Base-by-base conservation (phyloP, 92 coral and sea anemone genomes). In the Porites divaricata region DNA sequence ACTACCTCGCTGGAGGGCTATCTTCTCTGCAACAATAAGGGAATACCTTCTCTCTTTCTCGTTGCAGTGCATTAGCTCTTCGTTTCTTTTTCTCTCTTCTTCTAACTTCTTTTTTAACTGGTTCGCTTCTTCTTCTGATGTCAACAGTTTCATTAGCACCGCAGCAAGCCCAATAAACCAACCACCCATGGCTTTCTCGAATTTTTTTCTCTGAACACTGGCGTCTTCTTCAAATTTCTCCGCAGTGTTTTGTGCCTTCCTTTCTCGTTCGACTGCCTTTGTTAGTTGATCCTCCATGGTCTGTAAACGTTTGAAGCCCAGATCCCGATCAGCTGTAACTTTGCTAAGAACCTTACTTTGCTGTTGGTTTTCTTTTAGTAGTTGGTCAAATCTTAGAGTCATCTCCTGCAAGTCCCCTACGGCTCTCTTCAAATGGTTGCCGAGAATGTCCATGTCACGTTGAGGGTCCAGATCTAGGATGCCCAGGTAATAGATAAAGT, bases 11-110 rank as follows among this genome's bases (percentile, higher is more conserved):
- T 92, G 98, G 20, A 78, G 85, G 48, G 87, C 89, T 54, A 96
- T 87, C 20, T 86, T 85, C 57, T 96, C 95, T 26, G 91, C 82
- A 70, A 96, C 77, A 56, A 83, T 86, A 73, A 88, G 88, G 45
- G 98, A 96, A 73, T 94, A 90, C 58, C 92, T 82, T 65, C 94
- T 91, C 88, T 92, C 93, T 67, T 45, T 88, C 91, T 63, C 87
- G 70, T 45, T 88, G 81, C 92, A 81, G 58, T 72, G 45, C 61
- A 88, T 88, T 7, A 90, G 75, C 24, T 77, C 76, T 26, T 92
- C 96, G 53, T 90, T 84, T 67, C 88, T 88, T 9, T 75, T 57
- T 20, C 76, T 77, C 17, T 82, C 74, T 45, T 91, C 92, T 17
- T 87, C 90, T 6, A 88, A 73, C 70, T 85, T 92, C 24, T 76